These are phyloP conservation scores for Eupristina koningsbergeri DNA, from an alignment of 1,140 invertebrate species.

Conservation along the genomic window DNA sequence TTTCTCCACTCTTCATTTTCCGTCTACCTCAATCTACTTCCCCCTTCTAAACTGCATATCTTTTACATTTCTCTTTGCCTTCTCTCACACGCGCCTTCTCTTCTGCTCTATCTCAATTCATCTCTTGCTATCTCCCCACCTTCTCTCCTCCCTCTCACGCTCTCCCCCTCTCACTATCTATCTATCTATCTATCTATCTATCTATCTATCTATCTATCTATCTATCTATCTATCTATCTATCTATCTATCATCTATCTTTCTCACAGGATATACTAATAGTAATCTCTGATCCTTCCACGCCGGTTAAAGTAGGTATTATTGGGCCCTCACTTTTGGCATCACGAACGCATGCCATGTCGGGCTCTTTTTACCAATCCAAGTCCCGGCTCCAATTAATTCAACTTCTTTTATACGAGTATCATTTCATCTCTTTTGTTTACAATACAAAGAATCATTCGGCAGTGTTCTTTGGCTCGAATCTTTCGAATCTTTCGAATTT, in stretches of 20 bases:
- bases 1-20: constrained; percentile 53
- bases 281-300: constrained; percentile 22
- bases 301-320: constrained; percentile 16
- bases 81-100: constrained; percentile 21
- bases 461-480: neutral
- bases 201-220: too few species aligned
- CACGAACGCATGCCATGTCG: constrained; percentile 12
- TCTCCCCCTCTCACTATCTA: too few species aligned
- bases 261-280: constrained; percentile 20
- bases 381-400: constrained; percentile 6
- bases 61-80: constrained; percentile 39
- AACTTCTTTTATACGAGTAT: constrained; percentile 18
- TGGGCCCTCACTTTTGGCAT: constrained; percentile 16
- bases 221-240: neutral
- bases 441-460: neutral
- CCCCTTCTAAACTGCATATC: constrained; percentile 43
- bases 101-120: constrained; percentile 41
- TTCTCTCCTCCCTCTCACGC: neutral
- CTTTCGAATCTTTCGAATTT: neutral
- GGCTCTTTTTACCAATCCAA: constrained; percentile 12
- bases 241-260: too few species aligned
- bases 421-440: neutral
- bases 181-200: constrained; percentile 6
- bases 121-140: constrained; percentile 2
- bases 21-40: constrained; percentile 49